Evolutionary conservation across 2,797 vertebrate genomes (phyloP), one percentile per base, ranked within the genome.

Genomic region (Urophycis tenuis): DNA sequence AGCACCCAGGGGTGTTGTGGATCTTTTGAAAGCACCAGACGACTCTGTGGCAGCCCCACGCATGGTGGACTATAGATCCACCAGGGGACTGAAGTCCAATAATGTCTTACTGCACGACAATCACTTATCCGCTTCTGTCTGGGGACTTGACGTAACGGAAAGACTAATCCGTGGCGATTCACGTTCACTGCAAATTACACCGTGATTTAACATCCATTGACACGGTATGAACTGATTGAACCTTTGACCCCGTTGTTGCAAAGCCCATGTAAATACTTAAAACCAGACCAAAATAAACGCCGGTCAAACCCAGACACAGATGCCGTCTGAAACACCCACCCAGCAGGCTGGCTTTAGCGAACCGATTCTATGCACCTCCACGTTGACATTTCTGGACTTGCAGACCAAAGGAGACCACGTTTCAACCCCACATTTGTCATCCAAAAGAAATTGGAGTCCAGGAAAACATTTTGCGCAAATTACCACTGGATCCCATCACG

Each of bases 11-110:
- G 45, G n/a, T 22, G 60, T 22, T 25, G 32, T 60, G 32, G 33
- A 31, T 77, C 71, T 78, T 78, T 69, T 70, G 70, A 45, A 41
- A 78, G 72, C 41, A 72, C 6, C 33, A 31, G 71, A 29, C n/a
- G 17, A 31, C 49, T 35, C n/a, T 25, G 45, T 74, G 12, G 2
- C 12, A 41, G 29, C 41, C 32, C 12, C 19, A 30, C 5, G 67
- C 15, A 69, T 29, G 35, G 36, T 22, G 32, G 53, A 39, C 53
- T 60, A 22, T n/a, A 1, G 35, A 45, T 14, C 29, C 14, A 67
- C 12, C 49, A 9, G 31, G 32, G 32, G 71, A 77, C 35, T 39
- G 32, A 36, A 34, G n/a, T 9, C 33, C 35, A 39, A 33, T 71
- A 11, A 45, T 76, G 49, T 34, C 33, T 72, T 60, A 31, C 17